phyloP scores from a whole-genome alignment of 1,140 invertebrate genomes.

The Ostrea edulis region DNA sequence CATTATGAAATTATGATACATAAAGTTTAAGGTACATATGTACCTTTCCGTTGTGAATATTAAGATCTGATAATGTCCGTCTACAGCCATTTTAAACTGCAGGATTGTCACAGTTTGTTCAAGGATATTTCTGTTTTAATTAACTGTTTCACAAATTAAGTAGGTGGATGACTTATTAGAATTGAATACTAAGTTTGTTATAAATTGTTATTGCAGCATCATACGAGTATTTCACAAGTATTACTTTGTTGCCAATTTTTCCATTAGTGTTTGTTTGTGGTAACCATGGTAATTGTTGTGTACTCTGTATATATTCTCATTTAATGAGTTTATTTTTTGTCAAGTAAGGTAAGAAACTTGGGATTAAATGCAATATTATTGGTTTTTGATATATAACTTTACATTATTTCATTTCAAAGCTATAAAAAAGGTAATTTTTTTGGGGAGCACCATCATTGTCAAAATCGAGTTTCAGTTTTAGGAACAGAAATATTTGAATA shows the following conservation, averaged over 20 bases:
- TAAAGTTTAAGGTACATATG: neutral
- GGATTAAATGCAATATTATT: neutral
- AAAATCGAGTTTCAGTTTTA: no score
- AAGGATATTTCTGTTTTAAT: neutral
- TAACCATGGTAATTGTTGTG: neutral
- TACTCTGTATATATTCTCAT: conserved; percentile 12
- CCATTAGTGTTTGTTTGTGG: neutral
- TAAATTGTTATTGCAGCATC: neutral
- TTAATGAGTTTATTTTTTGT: conserved; percentile 4
- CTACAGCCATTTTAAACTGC: neutral
- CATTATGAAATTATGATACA: neutral
- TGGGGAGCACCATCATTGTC: no score
- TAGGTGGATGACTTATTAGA: no score
- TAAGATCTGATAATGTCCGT: neutral
- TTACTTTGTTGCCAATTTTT: conserved; percentile 26
- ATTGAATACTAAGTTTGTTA: neutral
- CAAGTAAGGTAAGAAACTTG: neutral
- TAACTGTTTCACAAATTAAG: no score
- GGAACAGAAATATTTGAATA: no score
- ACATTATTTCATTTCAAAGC: no score
- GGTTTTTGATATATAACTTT: no score
- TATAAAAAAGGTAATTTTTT: no score
- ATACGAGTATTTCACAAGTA: conserved; percentile 31
- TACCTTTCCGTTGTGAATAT: neutral
- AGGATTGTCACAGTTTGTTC: neutral